Evolutionary conservation across 1,140 invertebrate species (phyloP).

Genomic region (Eupristina koningsbergeri): DNA sequence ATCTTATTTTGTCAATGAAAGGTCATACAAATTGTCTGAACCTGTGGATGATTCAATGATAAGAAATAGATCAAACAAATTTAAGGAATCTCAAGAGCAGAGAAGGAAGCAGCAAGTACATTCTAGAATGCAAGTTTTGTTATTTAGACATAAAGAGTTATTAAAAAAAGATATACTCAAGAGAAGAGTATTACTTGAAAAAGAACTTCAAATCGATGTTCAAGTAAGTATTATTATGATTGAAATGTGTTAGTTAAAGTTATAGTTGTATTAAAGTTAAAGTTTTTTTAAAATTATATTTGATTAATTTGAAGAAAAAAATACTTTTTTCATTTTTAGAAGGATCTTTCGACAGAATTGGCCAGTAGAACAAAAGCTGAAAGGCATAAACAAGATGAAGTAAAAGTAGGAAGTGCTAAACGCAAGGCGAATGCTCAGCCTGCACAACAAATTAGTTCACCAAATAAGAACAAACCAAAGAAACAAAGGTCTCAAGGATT

Average conservation of each 20-base stretch:
- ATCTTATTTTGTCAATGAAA: slow-evolving; percentile 37
- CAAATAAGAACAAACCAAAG: slow-evolving; percentile 66
- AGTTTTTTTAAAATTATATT: too few species aligned
- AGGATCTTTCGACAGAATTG: slow-evolving; percentile 81
- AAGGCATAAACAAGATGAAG: slow-evolving; percentile 81
- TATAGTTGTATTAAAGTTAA: too few species aligned
- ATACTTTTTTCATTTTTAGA: slow-evolving; percentile 68
- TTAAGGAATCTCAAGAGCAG: slow-evolving; percentile 72
- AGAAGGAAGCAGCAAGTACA: slow-evolving; percentile 74
- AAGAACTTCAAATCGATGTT: slow-evolving; percentile 92
- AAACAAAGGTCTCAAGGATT: slow-evolving; percentile 63
- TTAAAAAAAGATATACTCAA: slow-evolving; percentile 95
- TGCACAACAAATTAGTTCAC: slow-evolving; percentile 71
- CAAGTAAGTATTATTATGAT: slow-evolving; percentile 76
- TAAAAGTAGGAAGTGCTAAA: slow-evolving; percentile 76
- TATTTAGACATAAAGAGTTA: slow-evolving; percentile 90
- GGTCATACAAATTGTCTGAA: slow-evolving; percentile 60
- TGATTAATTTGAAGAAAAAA: neutral
- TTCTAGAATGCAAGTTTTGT: slow-evolving; percentile 78
- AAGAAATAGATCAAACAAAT: slow-evolving; percentile 67
- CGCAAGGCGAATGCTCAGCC: slow-evolving; percentile 74
- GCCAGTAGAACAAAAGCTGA: slow-evolving; percentile 80
- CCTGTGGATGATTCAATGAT: slow-evolving; percentile 58
- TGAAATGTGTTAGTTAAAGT: too few species aligned
- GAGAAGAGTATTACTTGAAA: slow-evolving; percentile 90